These are phyloP conservation scores for Cybosia mesomella DNA, from an alignment of 2,888 invertebrate genomes.

Conservation along the genomic window DNA sequence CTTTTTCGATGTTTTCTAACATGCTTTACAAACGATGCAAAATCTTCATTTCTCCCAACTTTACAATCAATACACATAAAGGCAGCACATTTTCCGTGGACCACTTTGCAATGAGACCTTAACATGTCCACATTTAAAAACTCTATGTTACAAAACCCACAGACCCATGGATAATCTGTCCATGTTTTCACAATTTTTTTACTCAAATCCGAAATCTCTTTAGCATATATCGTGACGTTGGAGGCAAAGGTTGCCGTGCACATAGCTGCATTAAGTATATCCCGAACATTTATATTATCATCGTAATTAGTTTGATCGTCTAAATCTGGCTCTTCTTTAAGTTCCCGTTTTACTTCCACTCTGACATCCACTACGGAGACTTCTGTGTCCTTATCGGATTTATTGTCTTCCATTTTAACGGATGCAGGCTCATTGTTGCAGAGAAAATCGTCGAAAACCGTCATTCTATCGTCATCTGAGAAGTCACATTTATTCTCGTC, in stretches of 20 bases:
- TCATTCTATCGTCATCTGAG: slow-evolving; percentile 66
- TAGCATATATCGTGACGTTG: slow-evolving; percentile 70
- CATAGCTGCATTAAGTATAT: slow-evolving; percentile 73
- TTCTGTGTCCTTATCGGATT: slow-evolving; percentile 16
- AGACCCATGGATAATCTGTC: slow-evolving; percentile 81
- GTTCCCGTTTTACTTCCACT: slow-evolving; percentile 68
- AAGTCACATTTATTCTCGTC: slow-evolving; percentile 56
- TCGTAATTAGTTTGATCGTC: slow-evolving; percentile 39
- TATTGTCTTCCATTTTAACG: slow-evolving; percentile 53
- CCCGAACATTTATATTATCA: slow-evolving; percentile 68
- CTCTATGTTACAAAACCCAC: slow-evolving; percentile 75
- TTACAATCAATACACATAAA: slow-evolving; percentile 90
- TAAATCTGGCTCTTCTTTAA: slow-evolving; percentile 67
- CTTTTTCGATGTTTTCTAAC: slow-evolving; percentile 88
- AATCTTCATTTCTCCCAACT: slow-evolving; percentile 86
- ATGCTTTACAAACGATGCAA: slow-evolving; percentile 89
- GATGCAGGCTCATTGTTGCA: slow-evolving; percentile 47
- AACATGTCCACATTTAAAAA: slow-evolving; percentile 76
- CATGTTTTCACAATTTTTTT: slow-evolving; percentile 66
- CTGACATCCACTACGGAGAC: slow-evolving; percentile 17
- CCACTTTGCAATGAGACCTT: slow-evolving; percentile 87
- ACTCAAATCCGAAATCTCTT: slow-evolving; percentile 65
- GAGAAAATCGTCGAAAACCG: slow-evolving; percentile 64
- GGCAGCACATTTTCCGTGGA: slow-evolving; percentile 88
- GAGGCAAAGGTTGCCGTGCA: slow-evolving; percentile 59